Evolutionary conservation across 2,888 invertebrate genomes (phyloP).

Genomic region (Leucoma salicis): DNA sequence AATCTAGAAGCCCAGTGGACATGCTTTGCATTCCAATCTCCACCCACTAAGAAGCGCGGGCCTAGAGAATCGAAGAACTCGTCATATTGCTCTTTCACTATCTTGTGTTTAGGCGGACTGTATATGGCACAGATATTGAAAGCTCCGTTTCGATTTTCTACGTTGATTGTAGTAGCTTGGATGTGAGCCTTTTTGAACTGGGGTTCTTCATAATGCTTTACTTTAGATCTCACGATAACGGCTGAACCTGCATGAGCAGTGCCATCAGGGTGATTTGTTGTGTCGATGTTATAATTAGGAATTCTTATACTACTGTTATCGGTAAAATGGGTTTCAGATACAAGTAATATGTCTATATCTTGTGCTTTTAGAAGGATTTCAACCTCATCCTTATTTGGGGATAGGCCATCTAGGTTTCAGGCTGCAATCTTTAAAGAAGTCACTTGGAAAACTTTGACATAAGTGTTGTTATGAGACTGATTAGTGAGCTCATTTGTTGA

Average conservation of each 20-base stretch:
- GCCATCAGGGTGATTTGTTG: neutral
- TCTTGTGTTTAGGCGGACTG: neutral
- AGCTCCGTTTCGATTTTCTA: neutral
- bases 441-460: slow-evolving; percentile 2
- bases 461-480: slow-evolving; percentile 9
- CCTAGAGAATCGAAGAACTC: neutral
- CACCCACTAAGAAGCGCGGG: neutral
- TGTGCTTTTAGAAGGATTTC: neutral
- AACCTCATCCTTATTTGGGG: slow-evolving; percentile 11
- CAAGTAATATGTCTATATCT: slow-evolving; percentile 3
- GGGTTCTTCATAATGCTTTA: neutral
- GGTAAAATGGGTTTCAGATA: neutral
- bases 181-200: neutral
- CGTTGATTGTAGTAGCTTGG: neutral
- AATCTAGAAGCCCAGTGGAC: neutral
- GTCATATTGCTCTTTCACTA: neutral
- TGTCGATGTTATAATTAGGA: neutral
- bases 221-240: neutral
- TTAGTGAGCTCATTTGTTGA: slow-evolving; percentile 15
- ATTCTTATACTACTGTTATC: neutral
- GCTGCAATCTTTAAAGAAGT: slow-evolving; percentile 6
- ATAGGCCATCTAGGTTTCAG: slow-evolving; percentile 19
- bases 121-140: neutral
- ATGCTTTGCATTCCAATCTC: neutral
- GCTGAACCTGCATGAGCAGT: neutral